Conservation (phyloP, 2,113 vertebrate genomes). For the Bubalus kerabau region DNA sequence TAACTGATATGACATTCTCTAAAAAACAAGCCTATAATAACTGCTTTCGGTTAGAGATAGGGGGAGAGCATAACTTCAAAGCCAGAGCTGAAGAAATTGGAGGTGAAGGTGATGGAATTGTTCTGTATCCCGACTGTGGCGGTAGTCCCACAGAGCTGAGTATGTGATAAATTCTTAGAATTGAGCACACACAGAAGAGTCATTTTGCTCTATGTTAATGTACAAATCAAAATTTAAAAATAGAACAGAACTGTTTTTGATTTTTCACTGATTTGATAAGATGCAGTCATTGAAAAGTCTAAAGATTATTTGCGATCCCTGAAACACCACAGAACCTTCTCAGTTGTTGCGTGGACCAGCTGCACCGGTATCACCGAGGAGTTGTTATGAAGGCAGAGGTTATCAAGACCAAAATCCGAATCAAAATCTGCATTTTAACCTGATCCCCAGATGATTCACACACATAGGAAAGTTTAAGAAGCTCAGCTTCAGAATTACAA, state of each 20-base stretch:
- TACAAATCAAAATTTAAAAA: neutral
- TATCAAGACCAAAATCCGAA: neutral
- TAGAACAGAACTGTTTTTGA: neutral
- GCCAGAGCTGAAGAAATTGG: neutral
- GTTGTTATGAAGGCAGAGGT: neutral
- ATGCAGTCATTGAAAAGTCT: neutral
- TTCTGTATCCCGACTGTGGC: neutral
- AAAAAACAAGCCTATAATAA: neutral
- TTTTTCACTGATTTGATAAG: neutral
- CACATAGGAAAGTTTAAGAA: neutral
- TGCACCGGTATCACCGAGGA: too few relatives aligned
- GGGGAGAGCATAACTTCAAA: neutral
- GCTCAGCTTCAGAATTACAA: neutral
- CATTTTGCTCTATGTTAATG: neutral
- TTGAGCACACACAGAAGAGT: neutral
- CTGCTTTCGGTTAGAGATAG: neutral
- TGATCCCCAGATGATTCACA: accelerated
- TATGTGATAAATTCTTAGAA: neutral
- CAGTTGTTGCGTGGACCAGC: accelerated
- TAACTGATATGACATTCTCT: neutral
- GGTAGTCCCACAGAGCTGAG: neutral
- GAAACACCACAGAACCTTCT: neutral
- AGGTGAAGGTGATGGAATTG: neutral
- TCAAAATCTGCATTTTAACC: neutral
- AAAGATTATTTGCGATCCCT: neutral